Conservation (phyloP, 92 coral and sea anemone species). For the Zoanthus gigantus region DNA sequence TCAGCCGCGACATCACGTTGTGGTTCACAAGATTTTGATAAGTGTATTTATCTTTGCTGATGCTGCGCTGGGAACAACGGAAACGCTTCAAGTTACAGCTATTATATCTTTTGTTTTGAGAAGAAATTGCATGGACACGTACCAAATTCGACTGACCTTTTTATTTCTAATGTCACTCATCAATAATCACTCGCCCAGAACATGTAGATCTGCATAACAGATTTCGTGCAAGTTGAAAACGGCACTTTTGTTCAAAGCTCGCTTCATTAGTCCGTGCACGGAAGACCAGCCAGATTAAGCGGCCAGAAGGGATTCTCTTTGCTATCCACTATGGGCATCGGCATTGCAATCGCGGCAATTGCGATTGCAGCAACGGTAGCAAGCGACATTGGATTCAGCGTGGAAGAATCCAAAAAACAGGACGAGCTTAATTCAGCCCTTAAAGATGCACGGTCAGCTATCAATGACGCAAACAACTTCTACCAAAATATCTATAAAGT, state of each 20-base stretch:
- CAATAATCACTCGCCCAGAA: neutral
- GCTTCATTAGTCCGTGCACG: neutral
- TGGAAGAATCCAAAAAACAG: conserved; percentile 64
- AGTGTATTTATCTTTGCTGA: no score
- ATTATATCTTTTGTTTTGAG: no score
- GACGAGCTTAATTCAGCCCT: conserved; percentile 59
- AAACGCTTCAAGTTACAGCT: no score
- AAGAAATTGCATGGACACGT: no score
- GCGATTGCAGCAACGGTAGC: conserved; percentile 63
- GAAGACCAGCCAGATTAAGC: neutral
- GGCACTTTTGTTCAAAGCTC: neutral
- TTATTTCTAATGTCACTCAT: no score
- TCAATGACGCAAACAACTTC: conserved; percentile 69
- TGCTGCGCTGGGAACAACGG: no score
- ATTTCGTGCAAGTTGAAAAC: no score
- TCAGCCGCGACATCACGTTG: no score
- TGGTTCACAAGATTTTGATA: no score
- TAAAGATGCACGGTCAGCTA: conserved; percentile 58
- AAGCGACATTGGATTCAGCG: conserved; percentile 56
- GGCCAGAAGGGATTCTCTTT: neutral
- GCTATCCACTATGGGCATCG: conserved; percentile 57
- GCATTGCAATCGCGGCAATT: conserved; percentile 69
- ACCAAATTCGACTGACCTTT: no score
- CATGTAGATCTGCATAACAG: neutral
- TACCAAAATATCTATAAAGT: conserved; percentile 68